A percentile compares a stretch with the other conserved stretches of the same genome.
Conservation (phyloP, 1,140 invertebrate species). For the Cylas formicarius region DNA sequence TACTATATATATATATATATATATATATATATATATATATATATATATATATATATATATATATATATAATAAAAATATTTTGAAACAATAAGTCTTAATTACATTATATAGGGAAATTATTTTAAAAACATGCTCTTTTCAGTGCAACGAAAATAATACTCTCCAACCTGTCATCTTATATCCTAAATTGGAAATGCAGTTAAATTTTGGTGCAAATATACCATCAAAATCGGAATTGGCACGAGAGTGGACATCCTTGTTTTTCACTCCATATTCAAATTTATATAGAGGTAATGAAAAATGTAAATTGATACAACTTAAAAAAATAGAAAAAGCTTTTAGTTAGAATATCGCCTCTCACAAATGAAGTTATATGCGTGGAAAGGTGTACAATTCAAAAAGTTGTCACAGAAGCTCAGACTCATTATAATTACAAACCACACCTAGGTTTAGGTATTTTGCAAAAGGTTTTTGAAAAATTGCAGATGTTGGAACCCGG, state of each 20-base stretch:
- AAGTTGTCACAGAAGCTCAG: conserved; percentile 39
- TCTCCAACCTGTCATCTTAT: conserved; percentile 34
- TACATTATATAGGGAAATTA: neutral
- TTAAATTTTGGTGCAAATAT: conserved; percentile 42
- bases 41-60: too few relatives aligned
- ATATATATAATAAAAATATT: too few relatives aligned
- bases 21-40: too few relatives aligned
- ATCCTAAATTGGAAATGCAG: conserved; percentile 47
- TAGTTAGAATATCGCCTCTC: conserved; percentile 39
- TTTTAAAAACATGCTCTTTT: conserved; percentile 2
- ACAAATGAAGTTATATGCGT: conserved; percentile 40
- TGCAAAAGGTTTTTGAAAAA: conserved; percentile 42
- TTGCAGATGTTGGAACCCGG: conserved; percentile 37
- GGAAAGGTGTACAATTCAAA: conserved; percentile 40
- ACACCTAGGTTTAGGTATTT: conserved; percentile 29
- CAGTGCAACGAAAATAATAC: conserved; percentile 17
- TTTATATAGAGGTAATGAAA: conserved; percentile 42
- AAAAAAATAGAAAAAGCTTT: conserved; percentile 20
- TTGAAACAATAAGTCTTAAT: conserved; percentile 2
- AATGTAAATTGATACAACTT: neutral
- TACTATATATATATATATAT: too few relatives aligned
- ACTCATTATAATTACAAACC: conserved; percentile 39
- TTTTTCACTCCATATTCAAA: conserved; percentile 42
- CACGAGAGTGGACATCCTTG: conserved; percentile 43
- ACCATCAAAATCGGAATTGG: conserved; percentile 41